Conservation (phyloP, 2,113 vertebrate genomes). For the Corythaeola cristata region DNA sequence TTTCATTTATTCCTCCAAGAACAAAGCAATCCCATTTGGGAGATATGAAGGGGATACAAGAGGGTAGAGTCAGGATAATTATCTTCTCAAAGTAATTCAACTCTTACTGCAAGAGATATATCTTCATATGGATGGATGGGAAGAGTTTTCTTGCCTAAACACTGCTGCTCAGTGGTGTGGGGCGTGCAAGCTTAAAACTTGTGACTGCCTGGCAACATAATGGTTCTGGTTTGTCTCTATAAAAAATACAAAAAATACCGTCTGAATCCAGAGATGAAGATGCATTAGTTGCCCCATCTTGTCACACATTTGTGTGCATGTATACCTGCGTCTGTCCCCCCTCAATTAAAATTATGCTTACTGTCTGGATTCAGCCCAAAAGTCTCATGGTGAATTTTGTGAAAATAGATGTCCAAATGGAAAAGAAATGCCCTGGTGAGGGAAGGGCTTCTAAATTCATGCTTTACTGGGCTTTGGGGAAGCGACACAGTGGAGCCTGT, state of each 20-base stretch:
- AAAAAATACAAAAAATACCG: not conserved
- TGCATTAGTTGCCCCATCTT: not conserved
- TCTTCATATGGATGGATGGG: not conserved
- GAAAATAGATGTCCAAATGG: not conserved
- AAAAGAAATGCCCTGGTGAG: not conserved
- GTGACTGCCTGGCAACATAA: not conserved
- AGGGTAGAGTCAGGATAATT: not conserved
- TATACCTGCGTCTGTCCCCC: not conserved
- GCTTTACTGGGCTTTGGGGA: not conserved
- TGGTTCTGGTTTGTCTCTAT: not conserved
- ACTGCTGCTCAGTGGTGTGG: not conserved
- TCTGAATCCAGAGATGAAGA: not conserved
- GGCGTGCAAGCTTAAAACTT: not conserved
- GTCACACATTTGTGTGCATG: not conserved
- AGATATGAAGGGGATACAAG: accelerated
- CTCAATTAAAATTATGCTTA: not conserved
- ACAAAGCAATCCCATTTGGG: not conserved
- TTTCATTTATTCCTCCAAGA: not conserved
- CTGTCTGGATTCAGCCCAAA: not conserved
- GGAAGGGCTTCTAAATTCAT: not conserved
- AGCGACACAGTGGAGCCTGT: not conserved
- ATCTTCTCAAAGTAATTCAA: not conserved
- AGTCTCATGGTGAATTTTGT: not conserved
- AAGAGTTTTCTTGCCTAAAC: not conserved
- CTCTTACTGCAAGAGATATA: not conserved